Conservation (phyloP, 1,140 invertebrate genomes). For the Mylabris phalerata region DNA sequence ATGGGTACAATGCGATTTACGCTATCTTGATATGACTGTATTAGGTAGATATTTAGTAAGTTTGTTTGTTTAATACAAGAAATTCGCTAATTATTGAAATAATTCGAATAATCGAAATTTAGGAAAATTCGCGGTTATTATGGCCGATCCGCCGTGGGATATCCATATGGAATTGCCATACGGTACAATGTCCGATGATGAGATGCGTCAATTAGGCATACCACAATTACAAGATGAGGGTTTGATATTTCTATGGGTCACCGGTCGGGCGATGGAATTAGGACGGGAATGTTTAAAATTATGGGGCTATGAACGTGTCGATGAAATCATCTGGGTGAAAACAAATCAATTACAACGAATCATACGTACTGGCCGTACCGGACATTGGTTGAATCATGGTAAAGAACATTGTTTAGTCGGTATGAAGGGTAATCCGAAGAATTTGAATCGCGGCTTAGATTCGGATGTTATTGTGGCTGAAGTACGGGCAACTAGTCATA, state of each 20-base stretch:
- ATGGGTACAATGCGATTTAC: slow-evolving; percentile 95
- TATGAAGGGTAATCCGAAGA: slow-evolving; percentile 89
- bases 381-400: slow-evolving; percentile 98
- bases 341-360: slow-evolving; percentile 97
- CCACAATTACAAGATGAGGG: slow-evolving; percentile 90
- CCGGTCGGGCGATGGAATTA: slow-evolving; percentile 95
- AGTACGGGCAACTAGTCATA: slow-evolving; percentile 94
- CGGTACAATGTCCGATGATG: slow-evolving; percentile 98
- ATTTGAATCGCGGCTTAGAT: slow-evolving; percentile 88
- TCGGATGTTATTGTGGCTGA: slow-evolving; percentile 98
- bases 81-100: slow-evolving; percentile 1
- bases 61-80: neutral
- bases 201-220: slow-evolving; percentile 92
- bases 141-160: slow-evolving; percentile 97
- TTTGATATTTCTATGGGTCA: slow-evolving; percentile 96
- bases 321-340: slow-evolving; percentile 99
- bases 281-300: slow-evolving; percentile 86
- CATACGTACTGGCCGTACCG: slow-evolving; percentile 91
- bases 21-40: slow-evolving; percentile 93
- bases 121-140: slow-evolving; percentile 87
- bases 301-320: slow-evolving; percentile 93
- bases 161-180: slow-evolving; percentile 98
- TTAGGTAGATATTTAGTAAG: slow-evolving; percentile 53
- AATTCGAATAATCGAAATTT: slow-evolving; percentile 1
- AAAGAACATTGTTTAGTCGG: slow-evolving; percentile 98